Evolutionary conservation across 2,113 vertebrate genomes (phyloP), one percentile per base, ranked within the genome.

Genomic region (Mesitornis unicolor): DNA sequence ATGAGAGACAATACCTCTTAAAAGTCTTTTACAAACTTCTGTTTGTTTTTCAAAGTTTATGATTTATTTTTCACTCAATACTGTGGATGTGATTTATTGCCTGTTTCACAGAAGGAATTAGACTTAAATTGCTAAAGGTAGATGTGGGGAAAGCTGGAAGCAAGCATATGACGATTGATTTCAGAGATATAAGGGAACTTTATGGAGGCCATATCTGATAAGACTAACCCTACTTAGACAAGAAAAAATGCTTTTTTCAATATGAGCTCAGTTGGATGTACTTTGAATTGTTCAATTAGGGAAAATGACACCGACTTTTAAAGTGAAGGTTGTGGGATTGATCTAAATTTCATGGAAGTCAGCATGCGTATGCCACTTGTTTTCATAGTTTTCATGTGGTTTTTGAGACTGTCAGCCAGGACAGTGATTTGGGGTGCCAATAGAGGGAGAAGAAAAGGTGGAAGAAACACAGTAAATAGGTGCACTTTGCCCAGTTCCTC

Each of bases 11-110:
- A 80, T 80, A 40, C 7, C 29, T 90, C 36, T 94, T 87, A 38
- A n/a, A 96, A 91, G 47, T 54, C 54, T 84, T 89, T 69, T 61
- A 56, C 61, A 84, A 90, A 95, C 51, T 94, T 94, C 76, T 94
- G 74, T 67, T 60, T 71, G 45, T 75, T 95, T 89, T 96, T 88
- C 83, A 45, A 90, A 96, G 90, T 96, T 96, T 93, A 89, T 97
- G 96, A 97, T 96, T 97, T 96, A 94, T 96, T 95, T 96, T 92
- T 94, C 69, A 82, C 90, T 96, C 96, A 76, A 25, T 95, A 95
- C 69, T 11, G 4, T 61, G 95, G 86, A 87, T 89, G 61, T 97
- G 96, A 96, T 97, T 97, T 96, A 97, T 97, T 95, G 83, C 92
- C 88, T 93, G 65, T 65, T 94, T 76, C 93, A 89, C 56, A 84